Evolutionary conservation across 2,113 vertebrate species (phyloP).

Genomic region (Stomatorhinus ivindoensis): DNA sequence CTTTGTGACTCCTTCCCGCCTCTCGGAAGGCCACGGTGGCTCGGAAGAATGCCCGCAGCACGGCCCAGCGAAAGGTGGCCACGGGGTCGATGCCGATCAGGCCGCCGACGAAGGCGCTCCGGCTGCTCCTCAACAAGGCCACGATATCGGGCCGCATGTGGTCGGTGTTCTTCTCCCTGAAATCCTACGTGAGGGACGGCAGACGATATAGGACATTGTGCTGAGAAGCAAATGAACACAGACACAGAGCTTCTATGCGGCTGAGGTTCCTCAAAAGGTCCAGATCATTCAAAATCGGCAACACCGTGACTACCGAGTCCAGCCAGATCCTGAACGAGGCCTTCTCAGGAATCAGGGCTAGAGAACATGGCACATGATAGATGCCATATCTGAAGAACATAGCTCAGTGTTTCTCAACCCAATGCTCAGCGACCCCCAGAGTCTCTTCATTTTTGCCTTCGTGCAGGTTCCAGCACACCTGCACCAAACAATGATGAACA

Average conservation of each 20-base stretch:
- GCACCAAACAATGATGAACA: neutral
- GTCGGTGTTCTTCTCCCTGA: constrained; percentile 97
- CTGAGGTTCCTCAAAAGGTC: neutral
- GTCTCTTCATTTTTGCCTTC: neutral
- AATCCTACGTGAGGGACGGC: constrained; percentile 65
- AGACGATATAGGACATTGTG: neutral
- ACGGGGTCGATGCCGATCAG: constrained; percentile 91
- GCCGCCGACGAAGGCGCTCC: constrained; percentile 81
- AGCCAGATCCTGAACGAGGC: neutral
- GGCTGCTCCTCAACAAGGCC: constrained; percentile 87
- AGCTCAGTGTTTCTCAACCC: neutral
- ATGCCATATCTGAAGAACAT: neutral
- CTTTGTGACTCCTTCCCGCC: constrained; percentile 72
- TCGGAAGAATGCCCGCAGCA: constrained; percentile 87
- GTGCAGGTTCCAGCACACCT: neutral
- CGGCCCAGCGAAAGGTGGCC: constrained; percentile 91
- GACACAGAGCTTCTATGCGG: neutral
- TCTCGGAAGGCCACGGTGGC: constrained; percentile 80
- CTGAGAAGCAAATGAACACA: neutral
- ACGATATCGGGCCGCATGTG: constrained; percentile 97
- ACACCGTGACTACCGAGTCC: neutral
- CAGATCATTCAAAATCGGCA: neutral
- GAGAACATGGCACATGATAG: neutral
- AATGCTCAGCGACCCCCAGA: neutral
- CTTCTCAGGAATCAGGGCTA: neutral